Conservation (phyloP, 2,797 vertebrate genomes). For the Neopelma chrysocephalum region DNA sequence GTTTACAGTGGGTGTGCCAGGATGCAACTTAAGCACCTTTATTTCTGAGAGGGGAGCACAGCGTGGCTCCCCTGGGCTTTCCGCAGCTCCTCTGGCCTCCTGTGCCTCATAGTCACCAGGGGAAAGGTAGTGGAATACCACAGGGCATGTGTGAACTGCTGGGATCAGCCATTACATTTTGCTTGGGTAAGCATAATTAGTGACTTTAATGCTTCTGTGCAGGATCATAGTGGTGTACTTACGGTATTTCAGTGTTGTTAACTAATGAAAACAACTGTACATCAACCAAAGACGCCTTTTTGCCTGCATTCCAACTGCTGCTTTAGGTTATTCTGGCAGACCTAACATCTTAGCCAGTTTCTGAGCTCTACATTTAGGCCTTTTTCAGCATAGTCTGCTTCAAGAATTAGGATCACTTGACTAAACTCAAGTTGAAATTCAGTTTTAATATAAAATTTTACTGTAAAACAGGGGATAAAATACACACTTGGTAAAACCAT, state of each 20-base stretch:
- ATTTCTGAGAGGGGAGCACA: neutral
- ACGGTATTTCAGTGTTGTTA: neutral
- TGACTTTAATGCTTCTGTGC: slow-evolving; percentile 4
- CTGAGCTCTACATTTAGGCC: neutral
- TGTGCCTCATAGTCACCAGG: neutral
- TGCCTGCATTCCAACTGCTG: slow-evolving; percentile 29
- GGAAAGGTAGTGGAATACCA: neutral
- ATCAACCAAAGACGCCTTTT: slow-evolving; percentile 69
- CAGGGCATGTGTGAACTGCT: neutral
- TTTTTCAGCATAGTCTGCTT: slow-evolving; percentile 7
- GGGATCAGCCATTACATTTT: neutral
- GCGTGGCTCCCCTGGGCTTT: neutral
- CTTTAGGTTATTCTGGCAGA: neutral
- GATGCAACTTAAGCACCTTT: neutral
- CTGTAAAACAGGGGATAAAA: neutral
- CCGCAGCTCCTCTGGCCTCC: neutral
- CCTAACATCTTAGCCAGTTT: neutral
- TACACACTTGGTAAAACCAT: neutral
- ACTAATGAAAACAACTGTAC: neutral
- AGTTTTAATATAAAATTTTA: neutral
- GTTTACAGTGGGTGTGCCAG: slow-evolving; percentile 7
- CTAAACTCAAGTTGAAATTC: neutral
- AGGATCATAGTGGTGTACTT: neutral
- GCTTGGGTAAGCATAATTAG: neutral
- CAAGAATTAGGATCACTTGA: neutral